Percentiles rank a stretch among this genome's conserved stretches.
Conservation (phyloP, 2,888 invertebrate species). For the Leucania comma region DNA sequence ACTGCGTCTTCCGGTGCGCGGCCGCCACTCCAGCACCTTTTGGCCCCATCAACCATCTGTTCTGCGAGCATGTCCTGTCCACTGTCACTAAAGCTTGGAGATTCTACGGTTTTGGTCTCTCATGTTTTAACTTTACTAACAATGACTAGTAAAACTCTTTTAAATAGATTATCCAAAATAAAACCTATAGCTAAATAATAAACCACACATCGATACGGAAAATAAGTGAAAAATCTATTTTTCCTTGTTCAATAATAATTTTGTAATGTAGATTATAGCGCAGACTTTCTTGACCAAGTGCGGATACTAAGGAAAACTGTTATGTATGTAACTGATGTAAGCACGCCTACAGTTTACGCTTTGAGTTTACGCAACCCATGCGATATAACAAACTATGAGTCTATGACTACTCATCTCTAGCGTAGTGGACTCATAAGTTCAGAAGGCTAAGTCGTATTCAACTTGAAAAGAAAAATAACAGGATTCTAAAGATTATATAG, state of each 20-base stretch:
- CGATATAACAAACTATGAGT: not conserved
- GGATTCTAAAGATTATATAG: too few species aligned
- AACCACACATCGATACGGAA: constrained; percentile 35
- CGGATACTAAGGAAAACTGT: constrained; percentile 36
- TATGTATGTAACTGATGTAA: not conserved
- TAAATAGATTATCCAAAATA: constrained; percentile 12
- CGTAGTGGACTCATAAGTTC: not conserved
- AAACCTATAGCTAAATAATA: constrained; percentile 11
- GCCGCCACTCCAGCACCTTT: too few species aligned
- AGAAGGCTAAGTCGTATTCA: constrained; percentile 5
- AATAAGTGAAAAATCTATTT: constrained; percentile 29
- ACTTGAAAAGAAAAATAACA: not conserved
- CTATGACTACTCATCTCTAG: not conserved
- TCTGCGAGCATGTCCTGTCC: too few species aligned
- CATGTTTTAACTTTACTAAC: too few species aligned
- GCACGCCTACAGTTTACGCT: not conserved
- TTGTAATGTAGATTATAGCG: constrained; percentile 5
- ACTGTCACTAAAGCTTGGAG: too few species aligned
- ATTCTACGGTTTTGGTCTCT: too few species aligned
- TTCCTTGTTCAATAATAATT: constrained; percentile 50
- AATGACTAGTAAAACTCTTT: not conserved
- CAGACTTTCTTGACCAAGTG: constrained; percentile 39
- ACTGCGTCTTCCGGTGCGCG: too few species aligned
- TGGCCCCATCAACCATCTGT: too few species aligned
- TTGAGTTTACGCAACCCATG: constrained; percentile 17